Conservation (phyloP, 1,140 invertebrate genomes). For the Condylostylus longicornis region DNA sequence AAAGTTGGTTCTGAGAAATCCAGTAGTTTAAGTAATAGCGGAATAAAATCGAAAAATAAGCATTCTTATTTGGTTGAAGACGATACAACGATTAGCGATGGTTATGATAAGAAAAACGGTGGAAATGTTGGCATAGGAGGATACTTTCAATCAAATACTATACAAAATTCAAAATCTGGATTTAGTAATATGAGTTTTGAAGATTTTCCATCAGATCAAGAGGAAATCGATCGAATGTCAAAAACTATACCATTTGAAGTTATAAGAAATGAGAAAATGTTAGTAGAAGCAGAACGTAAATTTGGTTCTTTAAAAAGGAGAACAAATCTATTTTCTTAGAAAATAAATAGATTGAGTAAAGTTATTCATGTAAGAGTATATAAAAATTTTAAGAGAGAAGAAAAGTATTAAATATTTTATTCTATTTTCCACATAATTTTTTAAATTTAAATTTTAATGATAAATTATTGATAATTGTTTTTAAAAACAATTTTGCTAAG, state of each 20-base stretch:
- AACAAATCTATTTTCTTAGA: slow-evolving; percentile 49
- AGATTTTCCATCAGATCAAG: slow-evolving; percentile 56
- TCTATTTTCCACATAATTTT: too few relatives aligned
- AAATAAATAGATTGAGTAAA: too few relatives aligned
- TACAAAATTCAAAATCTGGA: slow-evolving; percentile 36
- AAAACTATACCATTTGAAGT: slow-evolving; percentile 48
- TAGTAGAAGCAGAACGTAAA: slow-evolving; percentile 42
- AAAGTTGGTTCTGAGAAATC: slow-evolving; percentile 12
- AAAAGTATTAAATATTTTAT: too few relatives aligned
- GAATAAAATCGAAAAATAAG: slow-evolving; percentile 4
- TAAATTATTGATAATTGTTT: too few relatives aligned
- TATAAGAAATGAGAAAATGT: slow-evolving; percentile 35
- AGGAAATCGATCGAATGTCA: slow-evolving; percentile 26
- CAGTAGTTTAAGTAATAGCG: too few relatives aligned
- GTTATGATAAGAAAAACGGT: slow-evolving; percentile 6
- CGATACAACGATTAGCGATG: slow-evolving; percentile 5
- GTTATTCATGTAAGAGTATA: too few relatives aligned
- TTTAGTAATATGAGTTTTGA: slow-evolving; percentile 70
- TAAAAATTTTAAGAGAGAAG: too few relatives aligned
- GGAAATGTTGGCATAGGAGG: slow-evolving; percentile 12
- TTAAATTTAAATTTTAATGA: too few relatives aligned
- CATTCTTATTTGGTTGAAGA: slow-evolving; percentile 12
- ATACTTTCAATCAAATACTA: slow-evolving; percentile 27
- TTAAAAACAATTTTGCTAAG: too few relatives aligned
- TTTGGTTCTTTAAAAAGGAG: slow-evolving; percentile 47